These are phyloP conservation scores for Trachelus tabidus DNA, from an alignment of 2,888 invertebrate species.

Conservation along the genomic window DNA sequence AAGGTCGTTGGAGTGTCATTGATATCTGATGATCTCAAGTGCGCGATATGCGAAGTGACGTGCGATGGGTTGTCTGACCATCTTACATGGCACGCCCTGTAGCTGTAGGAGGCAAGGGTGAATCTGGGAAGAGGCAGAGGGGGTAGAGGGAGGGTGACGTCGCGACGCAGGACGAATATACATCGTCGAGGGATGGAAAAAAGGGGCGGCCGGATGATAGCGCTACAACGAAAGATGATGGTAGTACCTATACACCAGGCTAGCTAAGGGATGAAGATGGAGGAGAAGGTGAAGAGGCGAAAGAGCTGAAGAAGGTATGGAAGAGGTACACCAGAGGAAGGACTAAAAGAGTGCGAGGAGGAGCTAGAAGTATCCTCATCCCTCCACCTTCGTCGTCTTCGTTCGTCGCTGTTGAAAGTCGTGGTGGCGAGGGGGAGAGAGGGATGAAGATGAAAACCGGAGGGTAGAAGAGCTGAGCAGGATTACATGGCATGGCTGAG, in stretches of 20 bases:
- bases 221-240: no score
- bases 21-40: no score
- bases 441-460: background rate
- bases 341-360: no score
- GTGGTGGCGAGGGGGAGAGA: background rate
- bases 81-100: no score
- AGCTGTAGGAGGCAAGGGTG: background rate
- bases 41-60: no score
- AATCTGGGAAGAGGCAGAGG: background rate
- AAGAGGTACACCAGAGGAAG: background rate
- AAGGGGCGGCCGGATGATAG: no score
- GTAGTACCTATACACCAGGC: no score
- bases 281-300: constrained; percentile 3
- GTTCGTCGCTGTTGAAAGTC: background rate
- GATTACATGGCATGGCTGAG: constrained; percentile 31
- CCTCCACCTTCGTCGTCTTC: no score
- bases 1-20: background rate
- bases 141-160: background rate
- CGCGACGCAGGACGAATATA: constrained; percentile 8
- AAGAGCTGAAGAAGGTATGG: constrained; percentile 1
- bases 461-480: constrained; percentile 10
- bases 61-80: no score
- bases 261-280: constrained; percentile 1
- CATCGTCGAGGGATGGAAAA: background rate
- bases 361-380: no score